Evolutionary conservation across 2,113 vertebrate species (phyloP), one percentile per base, ranked within the genome.

Genomic region (Nibea coibor): DNA sequence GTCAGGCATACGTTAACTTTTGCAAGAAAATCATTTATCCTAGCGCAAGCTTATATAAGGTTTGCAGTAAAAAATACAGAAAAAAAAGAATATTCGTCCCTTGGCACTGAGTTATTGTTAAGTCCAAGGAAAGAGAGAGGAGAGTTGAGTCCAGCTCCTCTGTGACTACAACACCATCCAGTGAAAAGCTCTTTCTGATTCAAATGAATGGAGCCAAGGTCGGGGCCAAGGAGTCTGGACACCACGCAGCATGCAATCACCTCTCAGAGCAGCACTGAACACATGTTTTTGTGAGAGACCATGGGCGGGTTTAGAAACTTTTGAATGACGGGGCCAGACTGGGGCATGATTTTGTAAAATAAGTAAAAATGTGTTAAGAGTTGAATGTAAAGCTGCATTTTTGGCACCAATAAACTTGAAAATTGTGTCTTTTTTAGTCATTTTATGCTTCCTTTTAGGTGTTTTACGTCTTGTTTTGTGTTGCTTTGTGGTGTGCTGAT

Each of bases 131-230:
- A 67, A 72, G 35, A 69, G 68, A 80, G 48, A 47, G 22, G 48
- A 70, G 70, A 68, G 73, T 26, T 56, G 82, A 83, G 81, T 78
- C 76, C 71, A 77, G 80, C 79, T 85, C 67, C 80, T 90, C 66
- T 72, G 76, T 56, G 83, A 84, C 56, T 70, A 61, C 22, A 81
- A 69, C 81, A 77, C 65, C 79, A 64, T 83, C 67, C 78, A 82
- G 20, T 81, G 73, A 75, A 86, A 90, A 83, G 74, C 56, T 80
- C 77, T 81, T 86, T 88, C 78, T 88, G 75, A 86, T 76, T 79
- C 85, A 78, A 81, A 89, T 79, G 69, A 85, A 75, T 72, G 72
- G 56, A 84, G 81, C 76, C 59, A 51, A 61, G 71, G 62, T 83
- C 66, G 20, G 51, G 78, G 85, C 84, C 83, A 80, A 79, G 59